Conservation (phyloP, 2,113 vertebrate species). For the Anguilla japonica region DNA sequence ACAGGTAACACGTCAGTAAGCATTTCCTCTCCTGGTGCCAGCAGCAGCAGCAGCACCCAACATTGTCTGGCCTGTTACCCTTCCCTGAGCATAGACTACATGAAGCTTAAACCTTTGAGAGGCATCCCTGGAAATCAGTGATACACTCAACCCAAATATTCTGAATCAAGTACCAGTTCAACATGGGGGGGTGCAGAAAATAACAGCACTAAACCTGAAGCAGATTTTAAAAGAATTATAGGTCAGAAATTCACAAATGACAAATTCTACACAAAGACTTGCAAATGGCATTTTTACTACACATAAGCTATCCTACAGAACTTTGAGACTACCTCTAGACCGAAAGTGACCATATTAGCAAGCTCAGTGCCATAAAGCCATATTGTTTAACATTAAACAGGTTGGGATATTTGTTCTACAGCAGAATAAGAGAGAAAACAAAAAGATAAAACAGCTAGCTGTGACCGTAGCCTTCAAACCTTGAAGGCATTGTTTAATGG, state of each 20-base stretch:
- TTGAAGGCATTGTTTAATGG: background rate
- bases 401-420: background rate
- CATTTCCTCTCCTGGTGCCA: background rate
- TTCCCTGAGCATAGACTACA: background rate
- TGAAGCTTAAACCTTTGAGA: no score
- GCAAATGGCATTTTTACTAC: background rate
- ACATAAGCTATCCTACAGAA: background rate
- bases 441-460: background rate
- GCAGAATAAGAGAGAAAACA: background rate
- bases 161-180: background rate
- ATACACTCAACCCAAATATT: background rate
- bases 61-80: background rate
- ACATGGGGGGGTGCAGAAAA: background rate
- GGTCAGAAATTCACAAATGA: no score
- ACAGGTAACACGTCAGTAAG: background rate
- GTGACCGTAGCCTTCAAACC: background rate
- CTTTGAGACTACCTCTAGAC: background rate
- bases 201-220: background rate
- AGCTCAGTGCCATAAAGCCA: background rate
- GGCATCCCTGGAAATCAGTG: no score
- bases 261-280: no score
- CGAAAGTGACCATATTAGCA: background rate
- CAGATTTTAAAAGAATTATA: no score
- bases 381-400: background rate
- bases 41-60: background rate